These are phyloP conservation scores for Melieria crassipennis DNA, from an alignment of 2,888 invertebrate species.

Conservation along the genomic window DNA sequence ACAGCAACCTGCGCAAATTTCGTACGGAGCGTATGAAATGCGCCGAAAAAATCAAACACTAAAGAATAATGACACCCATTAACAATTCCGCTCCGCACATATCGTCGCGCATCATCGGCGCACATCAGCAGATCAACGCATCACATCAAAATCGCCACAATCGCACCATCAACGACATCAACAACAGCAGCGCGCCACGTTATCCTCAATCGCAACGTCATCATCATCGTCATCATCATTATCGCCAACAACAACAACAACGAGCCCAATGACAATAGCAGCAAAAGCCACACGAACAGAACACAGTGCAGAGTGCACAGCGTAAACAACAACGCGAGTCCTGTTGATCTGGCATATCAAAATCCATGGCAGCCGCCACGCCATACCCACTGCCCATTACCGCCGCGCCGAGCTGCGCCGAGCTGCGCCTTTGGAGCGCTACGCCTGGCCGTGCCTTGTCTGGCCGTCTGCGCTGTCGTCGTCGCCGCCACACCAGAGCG, in stretches of 20 bases:
- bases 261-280: slow-evolving; percentile 3
- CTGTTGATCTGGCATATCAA: slow-evolving; percentile 26
- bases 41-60: slow-evolving; percentile 18
- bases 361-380: slow-evolving; percentile 23
- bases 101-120: neutral
- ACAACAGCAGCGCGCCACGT: neutral
- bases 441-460: neutral
- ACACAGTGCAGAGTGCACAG: neutral
- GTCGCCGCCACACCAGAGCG: no score
- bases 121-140: neutral
- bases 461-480: no score
- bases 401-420: slow-evolving; percentile 14
- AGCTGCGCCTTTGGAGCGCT: neutral
- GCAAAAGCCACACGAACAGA: slow-evolving; percentile 5
- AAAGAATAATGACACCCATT: slow-evolving; percentile 37
- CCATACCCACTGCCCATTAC: slow-evolving; percentile 15
- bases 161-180: neutral
- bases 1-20: no score
- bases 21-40: no score
- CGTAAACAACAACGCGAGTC: neutral
- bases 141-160: neutral
- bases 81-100: slow-evolving; percentile 32
- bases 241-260: neutral
- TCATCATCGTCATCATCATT: neutral
- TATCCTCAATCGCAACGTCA: neutral